Evolutionary conservation across 2,888 invertebrate genomes (phyloP).

Genomic region (Epiblema foenella): DNA sequence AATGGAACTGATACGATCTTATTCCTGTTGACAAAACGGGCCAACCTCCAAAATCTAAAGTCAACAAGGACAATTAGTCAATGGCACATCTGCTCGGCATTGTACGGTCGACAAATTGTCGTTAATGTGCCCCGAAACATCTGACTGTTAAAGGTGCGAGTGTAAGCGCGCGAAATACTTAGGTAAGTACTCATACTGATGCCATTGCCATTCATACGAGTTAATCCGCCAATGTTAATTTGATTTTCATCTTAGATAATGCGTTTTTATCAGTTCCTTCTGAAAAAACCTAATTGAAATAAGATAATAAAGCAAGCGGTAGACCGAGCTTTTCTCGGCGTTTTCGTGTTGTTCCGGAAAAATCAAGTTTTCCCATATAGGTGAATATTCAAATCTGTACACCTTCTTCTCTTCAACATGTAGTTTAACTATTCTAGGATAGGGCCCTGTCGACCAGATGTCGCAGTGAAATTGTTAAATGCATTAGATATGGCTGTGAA

Average conservation of each 20-base stretch:
- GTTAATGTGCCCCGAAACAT: slow-evolving; percentile 27
- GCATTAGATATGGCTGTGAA: too few relatives aligned
- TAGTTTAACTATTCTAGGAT: too few relatives aligned
- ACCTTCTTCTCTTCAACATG: too few relatives aligned
- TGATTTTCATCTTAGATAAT: slow-evolving; percentile 9
- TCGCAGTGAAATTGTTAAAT: too few relatives aligned
- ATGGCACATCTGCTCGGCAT: slow-evolving; percentile 31
- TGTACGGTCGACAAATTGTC: slow-evolving; percentile 30
- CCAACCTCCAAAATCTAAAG: slow-evolving; percentile 22
- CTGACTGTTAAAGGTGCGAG: slow-evolving; percentile 30
- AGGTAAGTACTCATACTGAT: background rate
- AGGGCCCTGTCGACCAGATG: too few relatives aligned
- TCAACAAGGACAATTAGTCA: slow-evolving; percentile 37
- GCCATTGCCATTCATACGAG: background rate
- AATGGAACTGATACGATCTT: slow-evolving; percentile 18
- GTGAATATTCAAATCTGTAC: too few relatives aligned
- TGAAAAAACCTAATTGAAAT: background rate
- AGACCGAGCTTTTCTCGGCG: too few relatives aligned
- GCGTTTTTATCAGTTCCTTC: background rate
- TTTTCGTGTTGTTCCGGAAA: too few relatives aligned
- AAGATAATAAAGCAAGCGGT: background rate
- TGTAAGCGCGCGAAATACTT: slow-evolving; percentile 7
- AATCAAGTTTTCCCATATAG: too few relatives aligned
- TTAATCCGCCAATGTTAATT: slow-evolving; percentile 17
- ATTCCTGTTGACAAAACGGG: slow-evolving; percentile 6